Conservation (phyloP, 2,888 invertebrate genomes). For the Pollenia angustigena region DNA sequence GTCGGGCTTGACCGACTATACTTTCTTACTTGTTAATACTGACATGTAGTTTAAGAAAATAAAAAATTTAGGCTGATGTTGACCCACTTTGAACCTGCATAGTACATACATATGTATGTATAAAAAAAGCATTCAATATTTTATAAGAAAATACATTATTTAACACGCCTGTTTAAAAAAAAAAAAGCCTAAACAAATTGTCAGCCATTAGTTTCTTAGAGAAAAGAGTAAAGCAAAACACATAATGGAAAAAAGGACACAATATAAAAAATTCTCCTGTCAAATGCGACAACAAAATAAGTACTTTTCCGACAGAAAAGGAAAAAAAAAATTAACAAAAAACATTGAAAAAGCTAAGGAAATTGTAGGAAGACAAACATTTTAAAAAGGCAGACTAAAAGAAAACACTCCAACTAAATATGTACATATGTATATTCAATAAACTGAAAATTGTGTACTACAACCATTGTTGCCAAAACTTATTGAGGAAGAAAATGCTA, state of each 20-base stretch:
- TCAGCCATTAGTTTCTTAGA: not conserved
- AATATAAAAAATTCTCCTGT: not conserved
- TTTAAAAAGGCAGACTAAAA: not conserved
- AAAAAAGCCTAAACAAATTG: conserved; percentile 9
- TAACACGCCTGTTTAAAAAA: no score
- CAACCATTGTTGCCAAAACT: no score
- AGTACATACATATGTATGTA: no score
- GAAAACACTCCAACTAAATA: not conserved
- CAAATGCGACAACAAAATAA: conserved; percentile 11
- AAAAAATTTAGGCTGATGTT: no score
- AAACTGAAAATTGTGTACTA: conserved; percentile 3
- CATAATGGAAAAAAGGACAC: not conserved
- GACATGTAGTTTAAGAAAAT: no score
- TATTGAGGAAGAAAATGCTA: no score
- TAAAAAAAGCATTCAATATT: no score
- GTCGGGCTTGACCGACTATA: no score
- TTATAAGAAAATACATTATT: no score
- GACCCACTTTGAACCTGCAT: no score
- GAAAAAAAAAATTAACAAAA: not conserved
- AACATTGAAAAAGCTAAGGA: not conserved
- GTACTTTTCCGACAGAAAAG: not conserved
- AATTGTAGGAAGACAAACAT: not conserved
- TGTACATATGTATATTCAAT: not conserved
- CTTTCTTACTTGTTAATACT: no score
- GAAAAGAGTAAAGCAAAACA: not conserved